Evolutionary conservation across 2,797 vertebrate genomes (phyloP).

Genomic region (Xiphorhynchus erythropygius): DNA sequence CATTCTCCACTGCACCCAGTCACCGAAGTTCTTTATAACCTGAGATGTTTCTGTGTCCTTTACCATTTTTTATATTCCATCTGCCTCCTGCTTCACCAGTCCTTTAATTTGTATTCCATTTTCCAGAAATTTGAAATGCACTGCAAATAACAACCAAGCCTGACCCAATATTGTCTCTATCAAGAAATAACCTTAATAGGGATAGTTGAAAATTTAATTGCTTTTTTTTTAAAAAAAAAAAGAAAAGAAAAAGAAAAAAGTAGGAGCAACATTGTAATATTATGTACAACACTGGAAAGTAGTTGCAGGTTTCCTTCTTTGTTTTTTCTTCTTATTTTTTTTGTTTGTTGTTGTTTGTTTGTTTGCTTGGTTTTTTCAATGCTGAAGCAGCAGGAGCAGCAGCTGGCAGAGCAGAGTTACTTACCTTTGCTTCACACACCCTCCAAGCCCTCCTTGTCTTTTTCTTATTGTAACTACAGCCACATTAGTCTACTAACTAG

Average conservation of each 20-base stretch:
- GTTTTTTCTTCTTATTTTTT: neutral
- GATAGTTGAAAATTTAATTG: neutral
- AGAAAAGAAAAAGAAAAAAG: neutral
- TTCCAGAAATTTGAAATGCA: neutral
- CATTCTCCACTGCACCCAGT: neutral
- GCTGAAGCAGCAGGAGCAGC: neutral
- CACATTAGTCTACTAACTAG: neutral
- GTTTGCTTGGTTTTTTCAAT: neutral
- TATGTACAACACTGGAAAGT: neutral
- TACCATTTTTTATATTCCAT: neutral
- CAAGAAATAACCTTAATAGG: neutral
- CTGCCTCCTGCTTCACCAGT: neutral
- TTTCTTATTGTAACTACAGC: neutral
- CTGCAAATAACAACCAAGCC: neutral
- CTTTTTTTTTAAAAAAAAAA: neutral
- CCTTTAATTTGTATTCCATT: neutral
- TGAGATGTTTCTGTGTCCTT: neutral
- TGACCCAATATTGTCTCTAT: neutral
- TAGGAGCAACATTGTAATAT: neutral
- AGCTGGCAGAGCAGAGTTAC: neutral
- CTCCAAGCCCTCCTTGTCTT: neutral
- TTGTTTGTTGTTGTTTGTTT: neutral
- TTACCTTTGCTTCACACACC: neutral
- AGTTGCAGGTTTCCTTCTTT: neutral
- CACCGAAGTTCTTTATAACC: neutral